These are phyloP conservation scores for Lepilemur septentrionalis DNA, from an alignment of 2,797 vertebrate species.

Conservation along the genomic window DNA sequence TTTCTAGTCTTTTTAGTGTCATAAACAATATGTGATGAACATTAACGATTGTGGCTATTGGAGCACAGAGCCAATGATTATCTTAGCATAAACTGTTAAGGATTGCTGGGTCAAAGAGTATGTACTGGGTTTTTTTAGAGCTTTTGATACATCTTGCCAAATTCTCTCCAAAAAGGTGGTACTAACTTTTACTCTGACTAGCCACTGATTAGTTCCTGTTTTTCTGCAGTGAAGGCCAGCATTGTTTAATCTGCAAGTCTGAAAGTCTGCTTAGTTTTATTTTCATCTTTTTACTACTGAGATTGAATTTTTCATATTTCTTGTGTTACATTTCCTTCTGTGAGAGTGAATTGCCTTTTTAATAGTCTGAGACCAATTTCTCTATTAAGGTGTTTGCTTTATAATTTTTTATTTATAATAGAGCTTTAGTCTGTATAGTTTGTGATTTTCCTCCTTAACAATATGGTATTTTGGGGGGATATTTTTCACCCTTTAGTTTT, in stretches of 20 bases:
- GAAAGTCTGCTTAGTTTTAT: neutral
- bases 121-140: neutral
- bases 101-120: neutral
- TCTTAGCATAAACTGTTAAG: neutral
- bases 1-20: neutral
- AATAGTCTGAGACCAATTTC: neutral
- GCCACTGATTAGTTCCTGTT: neutral
- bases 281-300: neutral
- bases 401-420: neutral
- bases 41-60: neutral
- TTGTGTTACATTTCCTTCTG: neutral
- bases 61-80: neutral
- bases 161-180: neutral
- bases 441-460: conserved; percentile 28
- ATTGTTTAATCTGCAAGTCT: neutral
- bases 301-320: neutral
- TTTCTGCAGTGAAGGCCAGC: neutral
- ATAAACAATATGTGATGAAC: neutral
- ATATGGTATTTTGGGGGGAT: neutral
- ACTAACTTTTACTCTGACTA: neutral
- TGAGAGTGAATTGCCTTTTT: conserved; percentile 1
- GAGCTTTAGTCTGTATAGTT: neutral
- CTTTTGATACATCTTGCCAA: neutral
- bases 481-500: neutral
- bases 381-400: neutral